A percentile compares a stretch with the other conserved stretches of the same genome.
phyloP scores from a whole-genome alignment of 2,797 vertebrate genomes.

The Tangara arthus region DNA sequence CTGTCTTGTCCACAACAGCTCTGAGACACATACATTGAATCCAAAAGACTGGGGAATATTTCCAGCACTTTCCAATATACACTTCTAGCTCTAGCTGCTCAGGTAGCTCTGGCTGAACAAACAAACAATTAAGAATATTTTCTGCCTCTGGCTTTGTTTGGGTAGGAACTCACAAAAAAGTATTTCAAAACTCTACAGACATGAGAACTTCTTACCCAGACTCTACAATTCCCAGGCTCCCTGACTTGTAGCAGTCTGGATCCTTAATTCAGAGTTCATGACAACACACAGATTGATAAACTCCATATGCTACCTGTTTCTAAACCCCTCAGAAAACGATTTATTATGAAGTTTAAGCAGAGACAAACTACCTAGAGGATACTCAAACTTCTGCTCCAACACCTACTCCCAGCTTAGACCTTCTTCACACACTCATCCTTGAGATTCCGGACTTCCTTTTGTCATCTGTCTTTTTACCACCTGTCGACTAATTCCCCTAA shows the following conservation, averaged over 20 bases:
- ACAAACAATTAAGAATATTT: not conserved
- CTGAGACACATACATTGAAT: not conserved
- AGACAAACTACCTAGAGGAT: not conserved
- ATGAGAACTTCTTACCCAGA: not conserved
- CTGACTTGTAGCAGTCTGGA: not conserved
- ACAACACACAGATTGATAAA: not conserved
- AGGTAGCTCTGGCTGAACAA: not conserved
- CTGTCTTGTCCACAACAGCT: not conserved
- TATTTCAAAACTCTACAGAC: not conserved
- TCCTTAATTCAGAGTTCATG: not conserved
- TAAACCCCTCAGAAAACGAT: not conserved
- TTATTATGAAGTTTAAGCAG: not conserved
- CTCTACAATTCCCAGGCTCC: not conserved
- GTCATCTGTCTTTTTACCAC: constrained; percentile 21
- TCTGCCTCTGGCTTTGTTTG: not conserved
- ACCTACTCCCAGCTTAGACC: not conserved
- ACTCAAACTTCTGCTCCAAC: not conserved
- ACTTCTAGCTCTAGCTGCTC: not conserved
- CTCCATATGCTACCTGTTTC: not conserved
- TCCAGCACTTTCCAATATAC: not conserved
- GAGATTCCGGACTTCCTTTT: not conserved
- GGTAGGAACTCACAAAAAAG: not conserved
- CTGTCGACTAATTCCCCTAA: not conserved
- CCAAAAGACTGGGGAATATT: not conserved
- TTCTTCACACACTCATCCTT: not conserved